Evolutionary conservation across 2,888 invertebrate genomes (phyloP).

Genomic region (Eudasyphora cyanicolor): DNA sequence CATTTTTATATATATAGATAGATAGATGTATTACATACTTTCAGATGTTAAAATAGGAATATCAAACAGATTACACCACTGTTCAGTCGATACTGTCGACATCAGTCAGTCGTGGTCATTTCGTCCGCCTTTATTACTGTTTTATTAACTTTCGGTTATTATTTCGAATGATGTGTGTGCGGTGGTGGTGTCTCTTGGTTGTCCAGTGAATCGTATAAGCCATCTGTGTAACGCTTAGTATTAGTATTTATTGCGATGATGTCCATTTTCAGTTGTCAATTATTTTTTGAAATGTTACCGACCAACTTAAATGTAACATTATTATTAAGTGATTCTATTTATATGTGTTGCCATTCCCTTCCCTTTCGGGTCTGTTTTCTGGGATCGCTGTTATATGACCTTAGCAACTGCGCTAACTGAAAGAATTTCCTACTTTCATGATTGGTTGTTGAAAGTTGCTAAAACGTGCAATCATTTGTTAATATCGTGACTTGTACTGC

Average conservation of each 20-base stretch:
- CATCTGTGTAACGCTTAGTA: too few relatives aligned
- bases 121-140: slow-evolving; percentile 14
- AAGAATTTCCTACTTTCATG: neutral
- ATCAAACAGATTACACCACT: too few relatives aligned
- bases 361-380: neutral
- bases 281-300: slow-evolving; percentile 48
- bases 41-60: too few relatives aligned
- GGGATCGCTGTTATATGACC: neutral
- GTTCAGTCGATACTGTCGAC: neutral
- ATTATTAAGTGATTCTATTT: slow-evolving; percentile 23
- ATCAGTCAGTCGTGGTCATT: neutral
- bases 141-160: slow-evolving; percentile 42
- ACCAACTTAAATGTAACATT: neutral
- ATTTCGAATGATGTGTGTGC: slow-evolving; percentile 21
- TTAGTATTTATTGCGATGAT: slow-evolving; percentile 28
- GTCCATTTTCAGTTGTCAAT: slow-evolving; percentile 41
- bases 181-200: neutral
- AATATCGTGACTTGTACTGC: slow-evolving; percentile 15
- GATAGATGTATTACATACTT: too few relatives aligned
- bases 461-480: slow-evolving; percentile 30
- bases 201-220: neutral
- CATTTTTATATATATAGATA: too few relatives aligned
- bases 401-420: neutral
- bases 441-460: slow-evolving; percentile 21
- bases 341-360: neutral